Percentiles rank a stretch among this genome's conserved stretches.
Conservation (phyloP, 2,888 invertebrate species). For the Pemphredon lugubris region DNA sequence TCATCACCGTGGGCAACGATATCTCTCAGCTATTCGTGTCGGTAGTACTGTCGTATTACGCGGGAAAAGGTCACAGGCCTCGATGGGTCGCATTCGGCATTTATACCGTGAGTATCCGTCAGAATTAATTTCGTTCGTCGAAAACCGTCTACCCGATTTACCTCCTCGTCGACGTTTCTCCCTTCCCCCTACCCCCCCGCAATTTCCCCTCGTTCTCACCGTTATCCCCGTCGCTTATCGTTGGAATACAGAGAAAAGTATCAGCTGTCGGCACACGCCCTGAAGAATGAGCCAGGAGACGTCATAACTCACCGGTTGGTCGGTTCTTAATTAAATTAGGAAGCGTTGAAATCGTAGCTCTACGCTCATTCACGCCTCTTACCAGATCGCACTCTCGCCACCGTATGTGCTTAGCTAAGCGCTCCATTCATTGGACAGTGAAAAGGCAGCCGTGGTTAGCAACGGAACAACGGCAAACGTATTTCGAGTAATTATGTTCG, state of each 20-base stretch:
- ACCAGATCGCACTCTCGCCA: constrained; percentile 67
- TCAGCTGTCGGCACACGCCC: constrained; percentile 60
- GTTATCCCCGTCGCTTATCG: not conserved
- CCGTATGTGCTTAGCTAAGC: constrained; percentile 66
- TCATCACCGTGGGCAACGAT: constrained; percentile 89
- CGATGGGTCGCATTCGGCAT: constrained; percentile 87
- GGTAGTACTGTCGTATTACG: constrained; percentile 86
- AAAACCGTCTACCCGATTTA: not conserved
- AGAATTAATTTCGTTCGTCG: not conserved
- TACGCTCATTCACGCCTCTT: constrained; percentile 75
- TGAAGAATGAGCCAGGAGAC: constrained; percentile 57
- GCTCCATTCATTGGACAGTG: constrained; percentile 70
- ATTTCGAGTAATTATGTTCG: constrained; percentile 43
- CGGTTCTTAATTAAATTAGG: constrained; percentile 75
- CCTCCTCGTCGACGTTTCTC: not conserved
- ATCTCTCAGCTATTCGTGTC: constrained; percentile 87
- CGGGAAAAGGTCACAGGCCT: constrained; percentile 87
- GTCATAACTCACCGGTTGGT: constrained; percentile 65
- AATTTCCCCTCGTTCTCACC: not conserved
- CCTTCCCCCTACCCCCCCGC: not conserved
- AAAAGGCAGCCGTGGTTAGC: constrained; percentile 62
- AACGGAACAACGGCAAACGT: constrained; percentile 29
- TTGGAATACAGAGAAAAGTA: constrained; percentile 41
- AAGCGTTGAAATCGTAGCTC: constrained; percentile 73
- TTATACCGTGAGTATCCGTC: constrained; percentile 74